These are phyloP conservation scores for Phrynosoma platyrhinos DNA, from an alignment of 2,113 vertebrate genomes.

Conservation along the genomic window DNA sequence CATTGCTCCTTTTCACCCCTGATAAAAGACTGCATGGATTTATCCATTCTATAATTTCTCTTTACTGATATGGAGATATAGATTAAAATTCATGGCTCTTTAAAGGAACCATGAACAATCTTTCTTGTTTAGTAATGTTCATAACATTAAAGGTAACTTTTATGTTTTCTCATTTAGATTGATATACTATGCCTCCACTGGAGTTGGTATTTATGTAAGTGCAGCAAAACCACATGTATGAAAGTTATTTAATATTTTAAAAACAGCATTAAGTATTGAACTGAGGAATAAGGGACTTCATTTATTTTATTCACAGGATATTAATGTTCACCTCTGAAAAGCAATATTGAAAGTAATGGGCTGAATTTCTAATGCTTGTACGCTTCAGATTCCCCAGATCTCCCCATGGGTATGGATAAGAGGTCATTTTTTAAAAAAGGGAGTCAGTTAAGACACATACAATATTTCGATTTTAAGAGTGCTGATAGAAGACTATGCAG, in stretches of 20 bases:
- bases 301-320: slow-evolving; percentile 50
- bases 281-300: background rate
- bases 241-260: slow-evolving; percentile 45
- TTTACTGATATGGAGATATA: slow-evolving; percentile 38
- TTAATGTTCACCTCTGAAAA: slow-evolving; percentile 21
- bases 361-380: slow-evolving; percentile 12
- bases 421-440: background rate
- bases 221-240: background rate
- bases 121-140: slow-evolving; percentile 26
- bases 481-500: background rate
- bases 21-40: slow-evolving; percentile 37
- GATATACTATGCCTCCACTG: background rate
- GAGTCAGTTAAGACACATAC: slow-evolving; percentile 4
- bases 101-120: slow-evolving; percentile 36
- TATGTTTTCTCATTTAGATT: slow-evolving; percentile 46
- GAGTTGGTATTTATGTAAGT: slow-evolving; percentile 26
- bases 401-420: background rate
- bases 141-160: background rate
- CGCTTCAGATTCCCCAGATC: slow-evolving; percentile 20
- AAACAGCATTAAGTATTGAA: slow-evolving; percentile 35
- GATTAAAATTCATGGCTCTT: slow-evolving; percentile 34
- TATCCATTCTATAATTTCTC: slow-evolving; percentile 58
- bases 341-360: slow-evolving; percentile 27
- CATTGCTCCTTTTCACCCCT: slow-evolving; percentile 43
- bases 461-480: slow-evolving; percentile 3